Conservation (phyloP, 1,140 invertebrate species). For the Brachionus plicatilis region DNA sequence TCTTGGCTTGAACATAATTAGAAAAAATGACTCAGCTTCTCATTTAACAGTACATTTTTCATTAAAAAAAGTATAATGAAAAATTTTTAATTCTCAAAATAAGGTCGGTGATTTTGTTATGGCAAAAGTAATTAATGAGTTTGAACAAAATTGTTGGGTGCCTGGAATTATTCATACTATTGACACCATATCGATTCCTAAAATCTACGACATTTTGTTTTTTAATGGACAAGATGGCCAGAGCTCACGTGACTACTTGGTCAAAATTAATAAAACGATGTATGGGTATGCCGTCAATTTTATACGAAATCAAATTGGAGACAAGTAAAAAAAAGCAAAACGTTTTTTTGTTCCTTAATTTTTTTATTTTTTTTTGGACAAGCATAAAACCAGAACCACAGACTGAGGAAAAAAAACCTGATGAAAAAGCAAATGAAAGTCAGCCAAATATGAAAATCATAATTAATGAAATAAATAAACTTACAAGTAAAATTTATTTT, state of each 20-base stretch:
- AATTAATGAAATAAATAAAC: not conserved
- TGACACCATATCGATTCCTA: not conserved
- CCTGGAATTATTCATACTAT: conserved; percentile 5
- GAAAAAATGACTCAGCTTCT: not conserved
- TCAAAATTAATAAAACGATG: conserved; percentile 11
- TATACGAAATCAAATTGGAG: not conserved
- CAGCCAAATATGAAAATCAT: not conserved
- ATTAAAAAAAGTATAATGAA: not conserved
- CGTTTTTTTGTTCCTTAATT: not conserved
- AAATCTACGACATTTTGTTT: not conserved
- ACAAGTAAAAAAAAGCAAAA: not conserved
- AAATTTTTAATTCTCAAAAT: not conserved
- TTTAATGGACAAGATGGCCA: conserved; percentile 4
- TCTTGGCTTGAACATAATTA: not conserved
- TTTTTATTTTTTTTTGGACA: not conserved
- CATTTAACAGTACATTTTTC: not conserved
- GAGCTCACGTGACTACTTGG: not conserved
- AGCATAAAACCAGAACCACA: not conserved
- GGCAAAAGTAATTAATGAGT: conserved; percentile 25
- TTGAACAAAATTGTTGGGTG: conserved; percentile 5
- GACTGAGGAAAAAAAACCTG: not conserved
- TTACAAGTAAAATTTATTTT: not conserved
- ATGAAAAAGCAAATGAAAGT: not conserved
- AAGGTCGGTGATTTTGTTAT: conserved; percentile 19
- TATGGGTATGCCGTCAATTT: conserved; percentile 4